These are phyloP conservation scores for Heteronetta atricapilla DNA, from an alignment of 2,113 vertebrate genomes.

Conservation along the genomic window DNA sequence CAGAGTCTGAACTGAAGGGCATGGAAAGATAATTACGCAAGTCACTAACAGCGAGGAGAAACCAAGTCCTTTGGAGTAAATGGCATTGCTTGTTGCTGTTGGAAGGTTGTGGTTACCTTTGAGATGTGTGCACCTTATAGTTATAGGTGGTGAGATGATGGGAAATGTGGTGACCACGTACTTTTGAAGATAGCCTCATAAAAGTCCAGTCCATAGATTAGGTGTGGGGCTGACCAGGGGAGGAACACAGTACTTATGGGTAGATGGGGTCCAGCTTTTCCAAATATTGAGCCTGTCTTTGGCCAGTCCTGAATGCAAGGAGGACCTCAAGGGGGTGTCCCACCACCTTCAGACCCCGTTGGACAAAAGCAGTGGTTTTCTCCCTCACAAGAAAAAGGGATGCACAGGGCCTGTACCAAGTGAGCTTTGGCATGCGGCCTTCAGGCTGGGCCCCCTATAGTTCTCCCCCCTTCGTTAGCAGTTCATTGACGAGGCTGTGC, in stretches of 20 bases:
- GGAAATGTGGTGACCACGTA: not conserved
- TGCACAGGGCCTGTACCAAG: accelerated
- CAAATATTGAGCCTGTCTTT: too few relatives aligned
- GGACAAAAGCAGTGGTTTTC: not conserved
- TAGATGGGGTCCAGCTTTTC: too few relatives aligned
- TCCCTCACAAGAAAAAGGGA: not conserved
- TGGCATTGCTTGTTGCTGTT: not conserved
- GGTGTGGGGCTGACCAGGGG: not conserved
- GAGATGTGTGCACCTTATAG: not conserved
- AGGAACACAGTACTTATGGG: not conserved
- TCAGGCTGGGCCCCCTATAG: not conserved
- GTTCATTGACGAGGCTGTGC: not conserved
- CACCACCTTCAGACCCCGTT: not conserved
- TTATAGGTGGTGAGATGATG: not conserved
- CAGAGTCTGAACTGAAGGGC: not conserved
- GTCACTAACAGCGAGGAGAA: not conserved
- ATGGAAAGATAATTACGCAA: not conserved
- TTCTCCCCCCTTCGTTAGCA: not conserved
- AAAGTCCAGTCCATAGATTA: not conserved
- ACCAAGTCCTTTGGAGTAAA: not conserved
- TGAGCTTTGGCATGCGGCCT: not conserved
- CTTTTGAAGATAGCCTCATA: not conserved
- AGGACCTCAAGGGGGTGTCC: not conserved
- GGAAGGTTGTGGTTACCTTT: not conserved
- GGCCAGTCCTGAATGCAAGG: too few relatives aligned